Evolutionary conservation across 2,113 vertebrate genomes (phyloP).

Genomic region (Chaetodon trifascialis): DNA sequence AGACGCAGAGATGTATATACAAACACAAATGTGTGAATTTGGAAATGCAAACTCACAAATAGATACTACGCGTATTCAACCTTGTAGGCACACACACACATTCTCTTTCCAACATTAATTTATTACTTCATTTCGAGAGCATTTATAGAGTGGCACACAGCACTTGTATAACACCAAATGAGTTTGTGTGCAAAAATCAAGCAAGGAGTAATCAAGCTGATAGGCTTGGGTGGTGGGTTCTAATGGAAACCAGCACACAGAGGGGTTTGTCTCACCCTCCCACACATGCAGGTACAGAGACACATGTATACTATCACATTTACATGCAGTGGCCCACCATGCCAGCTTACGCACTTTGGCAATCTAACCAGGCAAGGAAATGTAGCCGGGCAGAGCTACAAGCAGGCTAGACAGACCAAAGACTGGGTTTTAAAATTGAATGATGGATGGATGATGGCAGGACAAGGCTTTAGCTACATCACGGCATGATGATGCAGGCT

Average conservation of each 20-base stretch:
- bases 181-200: not conserved
- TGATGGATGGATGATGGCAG: constrained; percentile 32
- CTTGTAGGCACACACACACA: not conserved
- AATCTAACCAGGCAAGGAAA: constrained; percentile 17
- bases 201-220: constrained; percentile 45
- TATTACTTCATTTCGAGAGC: constrained; percentile 15
- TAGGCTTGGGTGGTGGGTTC: constrained; percentile 18
- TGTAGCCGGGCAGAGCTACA: constrained; percentile 19
- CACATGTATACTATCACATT: constrained; percentile 19
- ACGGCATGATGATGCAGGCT: not conserved
- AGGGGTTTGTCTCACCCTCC: constrained; percentile 15
- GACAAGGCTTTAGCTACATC: not conserved
- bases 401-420: not conserved
- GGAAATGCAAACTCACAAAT: not conserved
- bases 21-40: not conserved
- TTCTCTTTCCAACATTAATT: not conserved
- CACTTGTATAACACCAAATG: constrained; percentile 18
- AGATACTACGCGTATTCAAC: not conserved
- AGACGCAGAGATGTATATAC: not conserved
- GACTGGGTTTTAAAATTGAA: not conserved
- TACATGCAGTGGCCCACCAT: not conserved
- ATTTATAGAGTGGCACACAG: not conserved
- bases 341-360: constrained; percentile 40
- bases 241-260: constrained; percentile 56
- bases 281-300: constrained; percentile 24